Evolutionary conservation across 1,140 invertebrate genomes (phyloP).

Genomic region (Mizuhopecten yessoensis): DNA sequence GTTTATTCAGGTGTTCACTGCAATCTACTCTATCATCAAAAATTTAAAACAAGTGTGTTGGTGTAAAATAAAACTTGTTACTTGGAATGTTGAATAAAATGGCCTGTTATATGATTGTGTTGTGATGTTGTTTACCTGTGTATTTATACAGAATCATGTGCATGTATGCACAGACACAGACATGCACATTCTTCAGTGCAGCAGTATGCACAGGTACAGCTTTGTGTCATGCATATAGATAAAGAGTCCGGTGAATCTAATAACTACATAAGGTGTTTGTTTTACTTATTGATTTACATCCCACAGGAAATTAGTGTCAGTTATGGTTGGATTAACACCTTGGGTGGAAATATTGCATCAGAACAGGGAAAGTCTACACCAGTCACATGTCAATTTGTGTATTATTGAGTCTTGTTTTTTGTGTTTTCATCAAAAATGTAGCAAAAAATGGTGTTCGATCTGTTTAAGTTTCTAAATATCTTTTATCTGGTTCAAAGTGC

Average conservation of each 20-base stretch:
- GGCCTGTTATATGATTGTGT: not conserved
- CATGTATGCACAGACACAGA: constrained; percentile 10
- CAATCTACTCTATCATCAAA: not conserved
- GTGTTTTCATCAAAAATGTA: not conserved
- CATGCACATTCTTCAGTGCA: constrained; percentile 23
- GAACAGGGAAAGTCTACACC: not conserved
- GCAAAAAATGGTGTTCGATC: too few species aligned
- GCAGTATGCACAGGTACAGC: not conserved
- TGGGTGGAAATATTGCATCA: not conserved
- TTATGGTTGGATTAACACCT: not conserved
- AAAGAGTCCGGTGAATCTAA: not conserved
- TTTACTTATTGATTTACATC: not conserved
- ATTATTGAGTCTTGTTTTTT: not conserved
- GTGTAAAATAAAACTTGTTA: not conserved
- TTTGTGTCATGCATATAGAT: not conserved
- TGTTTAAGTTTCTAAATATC: too few species aligned
- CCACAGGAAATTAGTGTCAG: not conserved
- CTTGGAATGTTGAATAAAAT: not conserved
- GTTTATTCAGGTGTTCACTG: too few species aligned
- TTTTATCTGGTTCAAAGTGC: too few species aligned
- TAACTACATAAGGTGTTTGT: not conserved
- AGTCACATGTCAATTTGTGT: not conserved
- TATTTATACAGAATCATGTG: not conserved
- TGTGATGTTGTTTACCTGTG: not conserved
- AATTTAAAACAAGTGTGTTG: not conserved